Percentiles rank a stretch among this genome's conserved stretches.
phyloP scores from a whole-genome alignment of 2,888 invertebrate species.

The Phyto melanocephala region DNA sequence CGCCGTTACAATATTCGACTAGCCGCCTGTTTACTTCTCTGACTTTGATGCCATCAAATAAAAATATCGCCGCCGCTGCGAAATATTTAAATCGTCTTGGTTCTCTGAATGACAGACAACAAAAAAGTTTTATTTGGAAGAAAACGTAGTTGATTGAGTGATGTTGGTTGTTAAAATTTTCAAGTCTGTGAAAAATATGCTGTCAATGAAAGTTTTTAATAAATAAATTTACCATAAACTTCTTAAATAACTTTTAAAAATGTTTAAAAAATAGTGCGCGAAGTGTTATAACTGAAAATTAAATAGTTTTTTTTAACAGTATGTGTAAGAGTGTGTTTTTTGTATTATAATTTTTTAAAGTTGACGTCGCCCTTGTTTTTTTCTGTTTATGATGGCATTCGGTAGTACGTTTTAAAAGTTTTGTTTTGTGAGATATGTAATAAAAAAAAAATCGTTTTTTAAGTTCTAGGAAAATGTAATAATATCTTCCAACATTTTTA shows the following conservation, averaged over 20 bases:
- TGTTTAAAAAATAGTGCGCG: neutral
- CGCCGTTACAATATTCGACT: no score
- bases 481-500: no score
- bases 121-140: conserved; percentile 14
- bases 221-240: neutral
- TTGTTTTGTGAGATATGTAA: neutral
- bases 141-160: conserved; percentile 50
- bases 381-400: conserved; percentile 38
- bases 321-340: conserved; percentile 32
- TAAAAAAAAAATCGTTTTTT: no score
- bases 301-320: conserved; percentile 1
- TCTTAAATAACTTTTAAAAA: neutral
- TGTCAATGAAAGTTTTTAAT: neutral
- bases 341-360: conserved; percentile 48
- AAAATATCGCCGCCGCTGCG: no score
- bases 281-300: conserved; percentile 16
- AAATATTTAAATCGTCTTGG: no score
- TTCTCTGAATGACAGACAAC: conserved; percentile 48
- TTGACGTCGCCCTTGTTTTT: conserved; percentile 63
- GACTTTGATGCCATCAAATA: no score
- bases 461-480: no score
- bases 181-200: neutral
- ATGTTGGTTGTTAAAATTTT: conserved; percentile 1
- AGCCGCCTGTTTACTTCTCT: no score
- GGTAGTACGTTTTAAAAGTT: conserved; percentile 12